Percentiles rank a stretch among this genome's conserved stretches.
Evolutionary conservation across 2,888 invertebrate species (phyloP).

Genomic region (Coleophora deauratella): DNA sequence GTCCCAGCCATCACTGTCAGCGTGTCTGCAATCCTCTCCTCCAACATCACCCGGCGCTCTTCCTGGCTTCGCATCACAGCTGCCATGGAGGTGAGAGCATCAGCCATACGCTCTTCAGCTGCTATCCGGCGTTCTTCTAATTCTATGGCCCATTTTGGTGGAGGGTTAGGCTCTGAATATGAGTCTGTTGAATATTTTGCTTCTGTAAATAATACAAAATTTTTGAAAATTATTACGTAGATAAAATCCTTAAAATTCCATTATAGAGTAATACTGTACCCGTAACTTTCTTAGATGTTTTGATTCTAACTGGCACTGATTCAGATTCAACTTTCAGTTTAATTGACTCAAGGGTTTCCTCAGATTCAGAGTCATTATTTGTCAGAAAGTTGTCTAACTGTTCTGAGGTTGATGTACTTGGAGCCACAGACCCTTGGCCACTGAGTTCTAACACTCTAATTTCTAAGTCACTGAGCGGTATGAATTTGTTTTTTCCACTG

Average conservation of each 20-base stretch:
- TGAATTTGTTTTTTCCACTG: slow-evolving; percentile 35
- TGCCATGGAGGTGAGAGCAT: slow-evolving; percentile 48
- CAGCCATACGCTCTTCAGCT: slow-evolving; percentile 54
- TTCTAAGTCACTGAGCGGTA: slow-evolving; percentile 54
- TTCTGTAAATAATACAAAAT: no score
- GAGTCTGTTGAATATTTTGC: no score
- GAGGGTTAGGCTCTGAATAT: slow-evolving; percentile 29
- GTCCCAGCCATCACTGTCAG: slow-evolving; percentile 44
- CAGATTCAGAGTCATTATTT: slow-evolving; percentile 45
- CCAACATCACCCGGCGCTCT: slow-evolving; percentile 37
- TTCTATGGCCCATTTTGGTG: slow-evolving; percentile 56
- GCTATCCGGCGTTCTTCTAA: slow-evolving; percentile 52
- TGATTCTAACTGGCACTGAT: slow-evolving; percentile 11
- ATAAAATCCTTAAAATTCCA: no score
- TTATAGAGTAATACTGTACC: no score
- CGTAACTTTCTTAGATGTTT: slow-evolving; percentile 15
- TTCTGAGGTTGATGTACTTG: slow-evolving; percentile 27
- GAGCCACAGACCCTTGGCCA: slow-evolving; percentile 33
- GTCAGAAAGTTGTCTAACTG: slow-evolving; percentile 35
- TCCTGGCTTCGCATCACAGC: slow-evolving; percentile 42
- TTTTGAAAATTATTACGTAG: no score
- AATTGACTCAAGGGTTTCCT: slow-evolving; percentile 34
- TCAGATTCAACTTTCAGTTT: slow-evolving; percentile 20
- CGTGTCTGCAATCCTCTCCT: slow-evolving; percentile 44
- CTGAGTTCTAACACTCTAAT: slow-evolving; percentile 48